Evolutionary conservation across 1,140 invertebrate genomes (phyloP), one percentile per base, ranked within the genome.

Genomic region (Formica exsecta): DNA sequence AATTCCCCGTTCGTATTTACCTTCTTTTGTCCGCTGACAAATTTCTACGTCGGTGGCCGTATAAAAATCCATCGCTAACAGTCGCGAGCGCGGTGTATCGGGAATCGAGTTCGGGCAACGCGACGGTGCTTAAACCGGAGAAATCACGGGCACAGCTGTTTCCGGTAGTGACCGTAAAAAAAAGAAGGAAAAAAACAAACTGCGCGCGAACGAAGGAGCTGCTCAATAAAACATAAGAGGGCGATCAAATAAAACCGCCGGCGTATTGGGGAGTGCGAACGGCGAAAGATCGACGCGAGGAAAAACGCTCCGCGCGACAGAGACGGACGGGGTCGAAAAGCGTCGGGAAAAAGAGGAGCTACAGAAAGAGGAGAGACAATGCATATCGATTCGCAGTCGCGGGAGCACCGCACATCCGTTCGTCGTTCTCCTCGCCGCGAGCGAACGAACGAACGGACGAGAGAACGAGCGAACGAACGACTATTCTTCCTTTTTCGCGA

Each of bases 201-300:
- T 73, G 86, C 48, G n/a, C 44, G 57, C 9, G 57, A 65, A 41
- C 70, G 79, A 88, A 86, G 66, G 85, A 91, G 76, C 77, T 87
- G 79, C 88, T 87, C 85, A 85, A 86, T 73, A 65, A 87, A 85
- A 89, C 86, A 85, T 85, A 89, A 92, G 87, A 86, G 79, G 57
- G 32, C 89, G 84, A 89, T 90, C 75, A 84, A 91, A 88, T 91
- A 91, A 91, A 91, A 87, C 65, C 36, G 81, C 44, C 32, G 73
- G 77, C 71, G 75, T 44, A 36, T 80, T 66, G 54, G 62, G 57
- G 54, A 57, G 64, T 51, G 61, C 74, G 77, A 75, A 84, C 70
- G 61, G 19, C 5, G 25, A 38, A 57, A 74, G 22, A 51, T 54
- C 41, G 62, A 68, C 62, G 54, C 62, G 41, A 25, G 41, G 32